A percentile compares a stretch with the other conserved stretches of the same genome.
Conservation (phyloP, 1,140 invertebrate species). For the Trachymyrmex cornetzi region DNA sequence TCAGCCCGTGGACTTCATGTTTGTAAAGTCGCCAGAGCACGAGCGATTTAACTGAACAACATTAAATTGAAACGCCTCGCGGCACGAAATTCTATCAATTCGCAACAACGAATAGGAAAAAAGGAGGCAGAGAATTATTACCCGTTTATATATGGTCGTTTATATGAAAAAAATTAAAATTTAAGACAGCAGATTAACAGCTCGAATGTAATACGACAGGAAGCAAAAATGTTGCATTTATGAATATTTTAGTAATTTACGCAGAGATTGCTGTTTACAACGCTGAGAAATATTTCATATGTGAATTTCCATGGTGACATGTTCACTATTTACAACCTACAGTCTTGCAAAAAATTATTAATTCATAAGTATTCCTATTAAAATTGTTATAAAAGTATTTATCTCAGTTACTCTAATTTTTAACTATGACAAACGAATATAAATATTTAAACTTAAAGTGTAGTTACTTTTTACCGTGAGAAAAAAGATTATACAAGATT, state of each 20-base stretch:
- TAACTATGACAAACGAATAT: background rate
- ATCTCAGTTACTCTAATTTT: background rate
- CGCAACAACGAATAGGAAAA: background rate
- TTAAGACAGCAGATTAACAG: background rate
- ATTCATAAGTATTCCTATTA: background rate
- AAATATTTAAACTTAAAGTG: constrained; percentile 12
- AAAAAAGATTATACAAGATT: background rate
- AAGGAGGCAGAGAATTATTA: background rate
- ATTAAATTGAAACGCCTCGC: constrained; percentile 61
- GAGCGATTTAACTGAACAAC: constrained; percentile 53
- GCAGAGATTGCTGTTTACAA: background rate
- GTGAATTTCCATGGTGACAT: background rate
- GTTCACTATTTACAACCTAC: background rate
- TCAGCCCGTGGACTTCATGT: constrained; percentile 27
- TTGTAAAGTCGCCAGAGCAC: constrained; percentile 42
- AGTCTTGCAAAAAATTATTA: background rate
- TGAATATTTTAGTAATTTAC: constrained; percentile 33
- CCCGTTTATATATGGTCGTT: background rate
- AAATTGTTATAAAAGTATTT: background rate
- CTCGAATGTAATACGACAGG: background rate
- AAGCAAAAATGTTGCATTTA: background rate
- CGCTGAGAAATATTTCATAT: background rate
- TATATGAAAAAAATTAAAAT: constrained; percentile 35
- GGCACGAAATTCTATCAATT: constrained; percentile 35
- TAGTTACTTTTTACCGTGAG: background rate